Evolutionary conservation across 2,797 vertebrate genomes (phyloP).

Genomic region (Arctocebus calabarensis): DNA sequence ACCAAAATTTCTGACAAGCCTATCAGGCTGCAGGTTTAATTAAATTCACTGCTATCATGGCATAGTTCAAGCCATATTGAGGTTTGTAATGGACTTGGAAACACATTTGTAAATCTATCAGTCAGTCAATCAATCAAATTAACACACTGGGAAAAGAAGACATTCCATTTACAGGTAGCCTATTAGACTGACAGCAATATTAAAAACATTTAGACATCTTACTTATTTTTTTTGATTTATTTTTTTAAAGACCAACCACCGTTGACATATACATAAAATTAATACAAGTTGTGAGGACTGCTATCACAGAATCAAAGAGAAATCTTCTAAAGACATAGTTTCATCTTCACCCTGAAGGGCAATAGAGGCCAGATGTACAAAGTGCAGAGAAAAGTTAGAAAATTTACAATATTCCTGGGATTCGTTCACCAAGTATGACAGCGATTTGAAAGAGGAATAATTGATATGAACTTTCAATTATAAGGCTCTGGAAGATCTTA

Average conservation of each 20-base stretch:
- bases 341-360: conserved; percentile 77
- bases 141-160: conserved; percentile 81
- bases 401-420: conserved; percentile 82
- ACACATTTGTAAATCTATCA: conserved; percentile 81
- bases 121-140: conserved; percentile 81
- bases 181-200: conserved; percentile 82
- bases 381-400: conserved; percentile 80
- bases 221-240: conserved; percentile 82
- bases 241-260: conserved; percentile 81
- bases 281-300: conserved; percentile 77
- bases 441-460: conserved; percentile 74
- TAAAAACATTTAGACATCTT: conserved; percentile 85
- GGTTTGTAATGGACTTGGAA: conserved; percentile 76
- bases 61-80: conserved; percentile 75
- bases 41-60: conserved; percentile 75
- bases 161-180: conserved; percentile 82
- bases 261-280: conserved; percentile 83
- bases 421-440: conserved; percentile 75
- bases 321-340: conserved; percentile 80
- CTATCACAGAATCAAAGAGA: conserved; percentile 81
- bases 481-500: conserved; percentile 79
- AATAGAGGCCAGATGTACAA: conserved; percentile 79
- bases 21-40: conserved; percentile 75
- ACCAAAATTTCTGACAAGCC: conserved; percentile 78
- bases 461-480: conserved; percentile 74